phyloP scores from a whole-genome alignment of 2,888 invertebrate species.

The Eudasyphora cyanicolor region DNA sequence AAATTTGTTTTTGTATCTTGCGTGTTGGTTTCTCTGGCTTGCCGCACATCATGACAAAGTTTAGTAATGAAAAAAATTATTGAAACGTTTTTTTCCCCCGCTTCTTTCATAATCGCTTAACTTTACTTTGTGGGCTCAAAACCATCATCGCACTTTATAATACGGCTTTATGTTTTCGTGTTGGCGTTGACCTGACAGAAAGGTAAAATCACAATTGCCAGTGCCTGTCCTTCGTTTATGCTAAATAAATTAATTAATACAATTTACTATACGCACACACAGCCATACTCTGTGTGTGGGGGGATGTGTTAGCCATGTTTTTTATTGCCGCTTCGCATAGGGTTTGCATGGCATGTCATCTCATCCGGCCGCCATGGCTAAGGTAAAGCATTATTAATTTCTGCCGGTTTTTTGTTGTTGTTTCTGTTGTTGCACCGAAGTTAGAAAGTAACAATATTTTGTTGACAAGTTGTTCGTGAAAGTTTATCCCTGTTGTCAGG shows the following conservation, averaged over 20 bases:
- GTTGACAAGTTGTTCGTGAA: slow-evolving; percentile 4
- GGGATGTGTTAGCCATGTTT: neutral
- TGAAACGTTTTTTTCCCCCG: slow-evolving; percentile 14
- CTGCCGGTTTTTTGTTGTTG: neutral
- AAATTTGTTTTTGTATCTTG: too few species aligned
- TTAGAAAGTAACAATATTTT: slow-evolving; percentile 1
- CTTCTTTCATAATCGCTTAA: slow-evolving; percentile 23
- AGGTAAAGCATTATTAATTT: slow-evolving; percentile 31
- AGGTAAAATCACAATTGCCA: neutral
- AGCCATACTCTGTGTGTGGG: neutral
- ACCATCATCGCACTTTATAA: neutral
- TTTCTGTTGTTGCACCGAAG: neutral
- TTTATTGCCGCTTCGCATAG: neutral
- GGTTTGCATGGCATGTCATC: neutral
- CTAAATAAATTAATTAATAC: slow-evolving; percentile 42
- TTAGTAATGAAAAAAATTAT: slow-evolving; percentile 43
- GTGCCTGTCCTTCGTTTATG: neutral
- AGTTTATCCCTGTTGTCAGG: neutral
- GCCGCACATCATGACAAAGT: slow-evolving; percentile 32
- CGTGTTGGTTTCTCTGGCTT: too few species aligned
- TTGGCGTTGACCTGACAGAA: slow-evolving; percentile 29
- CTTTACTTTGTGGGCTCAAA: slow-evolving; percentile 10
- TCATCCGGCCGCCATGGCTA: too few species aligned
- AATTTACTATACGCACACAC: slow-evolving; percentile 35
- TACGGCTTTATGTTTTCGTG: neutral